Evolutionary conservation across 2,113 vertebrate genomes (phyloP).

Genomic region (Edolisoma coerulescens): DNA sequence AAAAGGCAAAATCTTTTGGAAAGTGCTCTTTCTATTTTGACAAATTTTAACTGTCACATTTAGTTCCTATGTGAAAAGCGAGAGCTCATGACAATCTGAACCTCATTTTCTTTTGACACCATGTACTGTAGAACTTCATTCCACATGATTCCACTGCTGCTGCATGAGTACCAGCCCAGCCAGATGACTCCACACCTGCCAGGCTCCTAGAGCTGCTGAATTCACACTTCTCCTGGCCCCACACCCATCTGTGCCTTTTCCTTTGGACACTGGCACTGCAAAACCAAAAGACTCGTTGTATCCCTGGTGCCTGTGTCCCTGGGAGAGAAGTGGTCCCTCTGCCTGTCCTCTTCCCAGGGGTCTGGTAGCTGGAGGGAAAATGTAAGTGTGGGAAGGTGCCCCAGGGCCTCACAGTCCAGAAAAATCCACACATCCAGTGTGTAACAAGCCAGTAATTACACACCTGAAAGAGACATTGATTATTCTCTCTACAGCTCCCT

Average conservation of each 20-base stretch:
- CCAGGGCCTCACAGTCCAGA: background rate
- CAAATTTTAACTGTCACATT: background rate
- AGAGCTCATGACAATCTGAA: background rate
- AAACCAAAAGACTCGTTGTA: accelerated
- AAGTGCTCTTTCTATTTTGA: background rate
- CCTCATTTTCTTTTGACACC: accelerated
- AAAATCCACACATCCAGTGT: background rate
- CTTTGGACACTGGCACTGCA: accelerated
- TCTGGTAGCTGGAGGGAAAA: too few species aligned
- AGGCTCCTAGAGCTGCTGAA: background rate
- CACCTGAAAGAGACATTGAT: background rate
- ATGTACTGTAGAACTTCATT: accelerated
- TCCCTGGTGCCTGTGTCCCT: accelerated
- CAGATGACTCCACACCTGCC: accelerated
- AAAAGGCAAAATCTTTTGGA: background rate
- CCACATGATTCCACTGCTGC: accelerated
- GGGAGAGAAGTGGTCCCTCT: accelerated
- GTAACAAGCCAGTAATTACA: background rate
- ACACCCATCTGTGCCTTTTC: too few species aligned
- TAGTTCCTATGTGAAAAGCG: background rate
- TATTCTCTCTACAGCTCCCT: background rate
- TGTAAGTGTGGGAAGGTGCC: accelerated
- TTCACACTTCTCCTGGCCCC: background rate
- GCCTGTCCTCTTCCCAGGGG: accelerated
- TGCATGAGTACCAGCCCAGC: background rate